Evolutionary conservation across 2,797 vertebrate genomes (phyloP).

Genomic region (Eidolon dupreanum): DNA sequence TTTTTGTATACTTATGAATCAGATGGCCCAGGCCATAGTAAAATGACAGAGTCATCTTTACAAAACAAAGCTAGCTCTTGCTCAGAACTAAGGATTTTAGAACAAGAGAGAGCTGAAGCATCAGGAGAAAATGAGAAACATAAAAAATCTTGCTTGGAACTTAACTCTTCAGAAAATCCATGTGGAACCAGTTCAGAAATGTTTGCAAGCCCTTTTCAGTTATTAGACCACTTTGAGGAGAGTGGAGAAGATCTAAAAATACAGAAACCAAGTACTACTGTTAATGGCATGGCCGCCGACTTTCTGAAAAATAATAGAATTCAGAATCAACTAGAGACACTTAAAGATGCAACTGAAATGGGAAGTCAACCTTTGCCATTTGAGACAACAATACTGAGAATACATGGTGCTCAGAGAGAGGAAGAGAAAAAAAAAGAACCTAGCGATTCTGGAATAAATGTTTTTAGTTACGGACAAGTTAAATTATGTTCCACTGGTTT

Average conservation of each 20-base stretch:
- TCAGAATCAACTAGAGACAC: slow-evolving; percentile 1
- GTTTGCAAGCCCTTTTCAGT: slow-evolving; percentile 52
- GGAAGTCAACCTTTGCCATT: neutral
- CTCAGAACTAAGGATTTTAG: slow-evolving; percentile 45
- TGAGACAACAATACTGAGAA: slow-evolving; percentile 49
- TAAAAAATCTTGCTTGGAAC: neutral
- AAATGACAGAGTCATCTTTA: slow-evolving; percentile 40
- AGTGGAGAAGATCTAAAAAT: slow-evolving; percentile 44
- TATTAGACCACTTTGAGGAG: slow-evolving; percentile 50
- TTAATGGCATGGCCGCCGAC: neutral
- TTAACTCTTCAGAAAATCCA: slow-evolving; percentile 67
- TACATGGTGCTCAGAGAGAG: slow-evolving; percentile 21
- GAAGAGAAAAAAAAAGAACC: neutral
- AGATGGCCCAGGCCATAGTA: neutral
- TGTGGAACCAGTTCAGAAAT: slow-evolving; percentile 54
- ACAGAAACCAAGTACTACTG: slow-evolving; percentile 43
- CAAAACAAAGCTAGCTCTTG: slow-evolving; percentile 53
- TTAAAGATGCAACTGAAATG: slow-evolving; percentile 59
- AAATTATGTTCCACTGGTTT: slow-evolving; percentile 76
- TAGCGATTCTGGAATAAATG: slow-evolving; percentile 11
- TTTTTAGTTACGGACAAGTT: slow-evolving; percentile 65
- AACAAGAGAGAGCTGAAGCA: slow-evolving; percentile 64
- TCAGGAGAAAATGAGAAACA: slow-evolving; percentile 61
- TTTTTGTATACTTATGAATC: slow-evolving; percentile 46
- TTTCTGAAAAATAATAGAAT: neutral